phyloP scores from a whole-genome alignment of 1,140 invertebrate species.

The Apis mellifera region Amel_HAv3.1 CM009931.2:8008501-8009000 shows the following conservation, averaged over 20 bases:
- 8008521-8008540: neutral
- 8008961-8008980: slow-evolving; percentile 15
- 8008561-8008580: neutral
- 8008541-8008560: neutral
- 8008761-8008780: neutral
- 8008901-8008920: slow-evolving; percentile 32
- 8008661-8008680: neutral
- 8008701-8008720: no score
- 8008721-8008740: no score
- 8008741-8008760: no score
- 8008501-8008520: neutral
- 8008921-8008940: slow-evolving; percentile 22
- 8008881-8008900: slow-evolving; percentile 52
- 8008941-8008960: neutral
- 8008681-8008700: neutral
- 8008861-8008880: slow-evolving; percentile 10
- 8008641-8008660: neutral
- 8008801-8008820: neutral
- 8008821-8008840: neutral
- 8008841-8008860: neutral
- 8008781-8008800: neutral
- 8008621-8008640: neutral
- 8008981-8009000: slow-evolving; percentile 50
- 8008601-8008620: neutral
- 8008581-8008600: neutral